phyloP scores from a whole-genome alignment of 2,113 vertebrate species.

The Cavia aperea region DNA sequence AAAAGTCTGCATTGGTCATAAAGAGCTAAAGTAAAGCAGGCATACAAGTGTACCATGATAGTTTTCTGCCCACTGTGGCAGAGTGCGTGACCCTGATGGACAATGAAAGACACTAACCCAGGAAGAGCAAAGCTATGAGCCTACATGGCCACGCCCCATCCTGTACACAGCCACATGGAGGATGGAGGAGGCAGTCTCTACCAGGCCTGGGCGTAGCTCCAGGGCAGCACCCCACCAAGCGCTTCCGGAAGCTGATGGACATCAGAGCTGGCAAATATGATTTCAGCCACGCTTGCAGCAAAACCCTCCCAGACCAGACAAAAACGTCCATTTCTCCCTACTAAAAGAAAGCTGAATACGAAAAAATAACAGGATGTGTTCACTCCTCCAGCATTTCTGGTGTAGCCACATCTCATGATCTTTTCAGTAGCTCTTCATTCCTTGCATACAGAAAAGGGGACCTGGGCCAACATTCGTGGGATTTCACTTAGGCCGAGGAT shows the following conservation, averaged over 20 bases:
- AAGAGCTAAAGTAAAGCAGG: slow-evolving; percentile 7
- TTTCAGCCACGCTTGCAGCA: not conserved
- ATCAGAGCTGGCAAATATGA: not conserved
- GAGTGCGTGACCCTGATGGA: not conserved
- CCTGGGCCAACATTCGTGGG: slow-evolving; percentile 15
- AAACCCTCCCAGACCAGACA: not conserved
- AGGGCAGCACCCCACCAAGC: not conserved
- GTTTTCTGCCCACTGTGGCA: not conserved
- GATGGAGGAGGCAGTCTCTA: not conserved
- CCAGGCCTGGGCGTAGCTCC: not conserved
- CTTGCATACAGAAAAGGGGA: not conserved
- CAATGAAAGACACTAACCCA: not conserved
- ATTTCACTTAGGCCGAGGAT: slow-evolving; percentile 17
- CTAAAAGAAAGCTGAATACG: not conserved
- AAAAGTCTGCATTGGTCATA: not conserved
- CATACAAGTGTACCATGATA: not conserved
- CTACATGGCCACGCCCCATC: not conserved
- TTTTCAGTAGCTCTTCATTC: not conserved
- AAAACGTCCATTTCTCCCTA: not conserved
- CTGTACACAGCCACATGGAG: not conserved
- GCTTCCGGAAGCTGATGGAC: not conserved
- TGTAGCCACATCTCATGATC: not conserved
- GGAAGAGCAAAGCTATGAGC: not conserved
- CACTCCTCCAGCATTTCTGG: not conserved
- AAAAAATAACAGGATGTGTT: not conserved